Evolutionary conservation across 2,113 vertebrate genomes (phyloP), one percentile per base, ranked within the genome.

Genomic region (Capricornis sumatraensis): DNA sequence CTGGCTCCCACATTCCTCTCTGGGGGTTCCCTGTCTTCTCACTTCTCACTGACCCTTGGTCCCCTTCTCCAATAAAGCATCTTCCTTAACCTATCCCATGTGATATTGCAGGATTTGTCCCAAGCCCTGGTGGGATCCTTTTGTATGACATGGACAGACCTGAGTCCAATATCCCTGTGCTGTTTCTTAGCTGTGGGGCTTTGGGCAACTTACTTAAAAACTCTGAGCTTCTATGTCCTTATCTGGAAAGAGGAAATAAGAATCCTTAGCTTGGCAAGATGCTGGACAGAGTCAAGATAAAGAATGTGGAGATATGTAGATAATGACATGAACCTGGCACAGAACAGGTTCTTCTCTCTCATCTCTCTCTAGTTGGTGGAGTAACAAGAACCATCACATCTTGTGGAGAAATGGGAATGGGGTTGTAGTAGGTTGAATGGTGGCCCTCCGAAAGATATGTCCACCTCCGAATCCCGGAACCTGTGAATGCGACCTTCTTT

Each of bases 371-470:
- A 27, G 9, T 8, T 45, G 45, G 79, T 40, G 53, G 86, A 60
- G 30, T 81, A 12, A 7, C 45, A 40, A 60, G 43, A 30, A 21
- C 5, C 14, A 40, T 4, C 15, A 6, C 7, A 21, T 87, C 74
- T 87, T 82, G 16, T 50, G 62, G 16, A 78, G 93, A 57, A 60
- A 14, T 0, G 8, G 47, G 47, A 36, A 83, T n/a, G 5, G 12
- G 25, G 6, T 30, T 62, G 43, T 11, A 17, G 52, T 25, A 36
- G 58, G 79, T 25, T 47, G 45, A 40, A 40, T 47, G 76, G 43
- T 74, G 45, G 2, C 9, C 2, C 47, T 64, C 0, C 19, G n/a
- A 19, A 50, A 53, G 50, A 50, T n/a, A 15, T 0, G 25, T 11
- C 79, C 9, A 6, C 36, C 23, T 64, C 47, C 6, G 13, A 60